Conservation (phyloP, 1,140 invertebrate genomes). For the Nebria ingens region DNA sequence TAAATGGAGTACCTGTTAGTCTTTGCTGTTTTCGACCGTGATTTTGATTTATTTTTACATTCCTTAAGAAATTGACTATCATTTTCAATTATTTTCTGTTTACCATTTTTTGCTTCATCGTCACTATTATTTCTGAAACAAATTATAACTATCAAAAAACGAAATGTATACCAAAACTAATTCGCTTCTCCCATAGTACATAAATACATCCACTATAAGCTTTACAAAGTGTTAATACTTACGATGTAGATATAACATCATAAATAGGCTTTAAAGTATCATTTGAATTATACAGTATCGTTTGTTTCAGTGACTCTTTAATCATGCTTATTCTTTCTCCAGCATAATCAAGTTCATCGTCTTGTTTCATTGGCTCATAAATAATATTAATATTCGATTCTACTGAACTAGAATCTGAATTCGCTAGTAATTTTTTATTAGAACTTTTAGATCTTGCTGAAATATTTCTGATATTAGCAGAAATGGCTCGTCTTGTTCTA, state of each 20-base stretch:
- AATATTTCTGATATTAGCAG: constrained; percentile 36
- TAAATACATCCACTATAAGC: too few relatives aligned
- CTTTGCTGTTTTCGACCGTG: constrained; percentile 36
- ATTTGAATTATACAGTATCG: not conserved
- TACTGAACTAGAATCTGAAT: constrained; percentile 27
- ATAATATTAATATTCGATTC: not conserved
- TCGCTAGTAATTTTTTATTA: constrained; percentile 26
- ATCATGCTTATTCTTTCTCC: constrained; percentile 25
- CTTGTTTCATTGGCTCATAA: constrained; percentile 13
- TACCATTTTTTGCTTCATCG: not conserved
- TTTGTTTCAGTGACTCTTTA: constrained; percentile 22
- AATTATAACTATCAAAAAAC: too few relatives aligned
- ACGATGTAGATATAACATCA: not conserved
- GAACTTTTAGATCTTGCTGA: constrained; percentile 31
- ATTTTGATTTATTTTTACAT: constrained; percentile 24
- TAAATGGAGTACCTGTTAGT: constrained; percentile 30
- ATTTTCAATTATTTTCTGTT: too few relatives aligned
- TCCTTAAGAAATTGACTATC: too few relatives aligned
- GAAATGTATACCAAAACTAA: too few relatives aligned
- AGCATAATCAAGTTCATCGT: constrained; percentile 23
- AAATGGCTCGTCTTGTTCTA: constrained; percentile 46
- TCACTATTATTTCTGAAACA: not conserved
- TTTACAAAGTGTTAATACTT: too few relatives aligned
- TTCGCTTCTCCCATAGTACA: too few relatives aligned
- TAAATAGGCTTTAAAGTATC: not conserved